A percentile compares a stretch with the other conserved stretches of the same genome.
These are phyloP conservation scores for Pachliopta kotzebuea DNA, from an alignment of 2,888 invertebrate species.

Conservation along the genomic window DNA sequence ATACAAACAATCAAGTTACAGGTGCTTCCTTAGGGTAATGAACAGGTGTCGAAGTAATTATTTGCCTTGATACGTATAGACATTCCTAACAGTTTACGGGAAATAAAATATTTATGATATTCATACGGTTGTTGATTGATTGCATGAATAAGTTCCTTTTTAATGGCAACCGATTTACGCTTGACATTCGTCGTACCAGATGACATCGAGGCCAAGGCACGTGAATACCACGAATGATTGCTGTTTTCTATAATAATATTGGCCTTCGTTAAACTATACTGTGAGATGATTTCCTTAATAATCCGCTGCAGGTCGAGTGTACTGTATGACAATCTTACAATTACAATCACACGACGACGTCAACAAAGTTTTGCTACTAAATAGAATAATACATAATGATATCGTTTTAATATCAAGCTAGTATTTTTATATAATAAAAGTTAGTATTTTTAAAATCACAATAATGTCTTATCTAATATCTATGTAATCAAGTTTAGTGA, in stretches of 20 bases:
- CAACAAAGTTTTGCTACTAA: not conserved
- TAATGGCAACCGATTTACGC: constrained; percentile 8
- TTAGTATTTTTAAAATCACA: not conserved
- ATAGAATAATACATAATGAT: not conserved
- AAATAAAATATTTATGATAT: not conserved
- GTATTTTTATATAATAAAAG: not conserved
- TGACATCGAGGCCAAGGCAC: constrained; percentile 37
- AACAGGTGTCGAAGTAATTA: not conserved
- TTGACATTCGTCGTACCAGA: constrained; percentile 36
- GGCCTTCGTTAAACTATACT: not conserved
- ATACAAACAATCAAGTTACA: no score
- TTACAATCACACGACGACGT: not conserved
- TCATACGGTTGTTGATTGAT: constrained; percentile 7
- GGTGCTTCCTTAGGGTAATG: no score
- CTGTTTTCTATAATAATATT: not conserved
- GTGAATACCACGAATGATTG: constrained; percentile 2
- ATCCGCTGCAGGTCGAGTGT: not conserved
- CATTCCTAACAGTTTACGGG: not conserved
- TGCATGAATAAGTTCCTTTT: constrained; percentile 12
- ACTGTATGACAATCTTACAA: not conserved
- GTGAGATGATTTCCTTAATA: not conserved
- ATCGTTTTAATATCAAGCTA: not conserved
- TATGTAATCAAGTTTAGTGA: not conserved
- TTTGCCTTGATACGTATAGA: not conserved
- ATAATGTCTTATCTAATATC: not conserved